Conservation (phyloP, 1,140 invertebrate species). For the Propsilocerus akamusi region DNA sequence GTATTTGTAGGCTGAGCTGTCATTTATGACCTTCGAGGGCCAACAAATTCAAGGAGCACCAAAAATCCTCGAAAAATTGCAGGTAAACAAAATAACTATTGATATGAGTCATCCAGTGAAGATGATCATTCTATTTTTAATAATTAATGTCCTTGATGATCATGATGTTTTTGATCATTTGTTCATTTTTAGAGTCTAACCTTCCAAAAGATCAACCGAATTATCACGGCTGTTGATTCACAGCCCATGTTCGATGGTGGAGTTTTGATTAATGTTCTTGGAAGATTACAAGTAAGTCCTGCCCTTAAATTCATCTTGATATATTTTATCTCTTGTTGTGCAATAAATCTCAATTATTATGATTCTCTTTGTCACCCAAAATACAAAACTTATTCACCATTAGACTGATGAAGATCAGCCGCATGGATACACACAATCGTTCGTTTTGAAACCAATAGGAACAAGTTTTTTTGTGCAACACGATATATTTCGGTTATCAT, state of each 20-base stretch:
- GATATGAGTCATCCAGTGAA: not conserved
- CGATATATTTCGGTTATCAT: slow-evolving; percentile 73
- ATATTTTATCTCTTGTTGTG: not conserved
- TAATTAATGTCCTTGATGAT: not conserved
- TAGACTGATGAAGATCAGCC: slow-evolving; percentile 84
- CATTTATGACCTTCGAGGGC: slow-evolving; percentile 92
- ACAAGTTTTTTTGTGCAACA: slow-evolving; percentile 80
- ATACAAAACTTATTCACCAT: slow-evolving; percentile 5
- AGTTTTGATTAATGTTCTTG: slow-evolving; percentile 81
- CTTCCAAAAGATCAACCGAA: slow-evolving; percentile 84
- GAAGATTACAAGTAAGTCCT: slow-evolving; percentile 67
- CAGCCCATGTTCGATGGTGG: slow-evolving; percentile 93
- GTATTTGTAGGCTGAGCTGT: slow-evolving; percentile 57
- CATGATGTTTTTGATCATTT: slow-evolving; percentile 6
- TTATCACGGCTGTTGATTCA: slow-evolving; percentile 82
- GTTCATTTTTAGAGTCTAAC: slow-evolving; percentile 47
- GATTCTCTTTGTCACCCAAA: not conserved
- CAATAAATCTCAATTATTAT: slow-evolving; percentile 4
- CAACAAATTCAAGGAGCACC: slow-evolving; percentile 73
- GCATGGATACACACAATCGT: slow-evolving; percentile 79
- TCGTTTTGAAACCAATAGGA: slow-evolving; percentile 72
- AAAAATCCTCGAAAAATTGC: slow-evolving; percentile 89
- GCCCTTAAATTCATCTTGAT: slow-evolving; percentile 1
- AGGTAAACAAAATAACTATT: slow-evolving; percentile 62
- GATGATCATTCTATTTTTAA: not conserved